Conservation (phyloP, 2,113 vertebrate genomes). For the Percina caprodes region DNA sequence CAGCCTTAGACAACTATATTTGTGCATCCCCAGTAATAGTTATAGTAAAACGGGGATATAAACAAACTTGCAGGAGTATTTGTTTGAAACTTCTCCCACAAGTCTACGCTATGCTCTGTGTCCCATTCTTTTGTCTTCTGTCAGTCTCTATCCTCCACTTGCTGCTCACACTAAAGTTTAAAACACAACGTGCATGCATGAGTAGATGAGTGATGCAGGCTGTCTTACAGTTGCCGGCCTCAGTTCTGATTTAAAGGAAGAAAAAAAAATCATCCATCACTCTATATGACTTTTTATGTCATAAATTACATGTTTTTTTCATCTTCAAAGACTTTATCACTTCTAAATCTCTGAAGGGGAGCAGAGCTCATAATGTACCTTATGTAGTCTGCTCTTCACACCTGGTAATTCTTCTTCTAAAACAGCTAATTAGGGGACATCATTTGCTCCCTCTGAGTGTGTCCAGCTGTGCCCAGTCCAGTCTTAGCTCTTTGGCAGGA, state of each 20-base stretch:
- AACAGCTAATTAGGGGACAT: slow-evolving; percentile 65
- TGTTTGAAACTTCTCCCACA: slow-evolving; percentile 2
- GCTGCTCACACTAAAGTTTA: slow-evolving; percentile 23
- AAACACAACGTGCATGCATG: slow-evolving; percentile 14
- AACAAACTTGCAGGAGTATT: slow-evolving; percentile 1
- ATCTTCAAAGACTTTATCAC: slow-evolving; percentile 57
- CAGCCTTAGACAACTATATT: not conserved
- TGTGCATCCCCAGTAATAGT: not conserved
- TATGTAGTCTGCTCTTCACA: slow-evolving; percentile 59
- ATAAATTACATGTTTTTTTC: not conserved
- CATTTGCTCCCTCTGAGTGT: slow-evolving; percentile 48
- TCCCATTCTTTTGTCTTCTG: not conserved
- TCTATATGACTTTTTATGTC: slow-evolving; percentile 30
- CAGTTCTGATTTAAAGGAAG: slow-evolving; percentile 36
- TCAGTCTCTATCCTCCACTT: not conserved
- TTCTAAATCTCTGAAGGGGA: slow-evolving; percentile 44
- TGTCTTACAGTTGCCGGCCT: slow-evolving; percentile 39
- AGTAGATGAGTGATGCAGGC: slow-evolving; percentile 42
- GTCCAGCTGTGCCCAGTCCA: slow-evolving; percentile 72
- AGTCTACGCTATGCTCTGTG: not conserved
- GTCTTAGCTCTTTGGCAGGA: slow-evolving; percentile 24
- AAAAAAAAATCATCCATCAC: slow-evolving; percentile 52
- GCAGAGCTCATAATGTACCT: slow-evolving; percentile 31
- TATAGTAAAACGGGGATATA: not conserved
- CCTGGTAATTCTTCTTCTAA: slow-evolving; percentile 62